These are phyloP conservation scores for Chymomyza costata DNA, from an alignment of 1,140 invertebrate species.

Conservation along the genomic window DNA sequence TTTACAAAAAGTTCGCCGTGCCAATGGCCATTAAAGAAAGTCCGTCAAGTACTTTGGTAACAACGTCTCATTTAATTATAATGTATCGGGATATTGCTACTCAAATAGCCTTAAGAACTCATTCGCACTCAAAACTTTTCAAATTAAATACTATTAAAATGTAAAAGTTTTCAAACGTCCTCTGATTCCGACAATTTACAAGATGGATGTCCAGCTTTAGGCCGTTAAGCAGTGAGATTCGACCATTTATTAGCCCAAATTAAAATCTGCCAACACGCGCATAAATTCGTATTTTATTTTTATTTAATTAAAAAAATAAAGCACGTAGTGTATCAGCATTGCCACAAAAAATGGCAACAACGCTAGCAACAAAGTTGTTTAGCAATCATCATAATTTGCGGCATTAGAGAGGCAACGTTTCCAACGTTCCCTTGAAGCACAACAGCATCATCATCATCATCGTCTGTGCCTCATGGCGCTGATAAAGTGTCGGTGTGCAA, in stretches of 20 bases:
- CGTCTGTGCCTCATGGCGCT: conserved; percentile 21
- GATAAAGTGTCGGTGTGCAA: conserved; percentile 37
- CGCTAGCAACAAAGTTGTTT: conserved; percentile 46
- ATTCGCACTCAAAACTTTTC: no score
- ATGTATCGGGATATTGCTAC: no score
- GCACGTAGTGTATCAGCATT: background rate
- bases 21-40: no score
- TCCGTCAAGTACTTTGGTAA: no score
- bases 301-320: conserved; percentile 42
- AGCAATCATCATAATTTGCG: conserved; percentile 69
- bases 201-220: no score
- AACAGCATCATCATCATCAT: conserved; percentile 1
- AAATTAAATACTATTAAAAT: no score
- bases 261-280: conserved; percentile 24
- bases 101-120: no score
- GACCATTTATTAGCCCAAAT: conserved; percentile 12
- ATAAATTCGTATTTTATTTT: conserved; percentile 31
- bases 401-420: conserved; percentile 49
- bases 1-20: no score
- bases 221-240: no score
- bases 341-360: background rate
- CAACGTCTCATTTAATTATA: no score
- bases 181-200: no score
- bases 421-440: background rate
- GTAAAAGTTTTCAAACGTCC: no score